Evolutionary conservation across 1,140 invertebrate species (phyloP).

Genomic region (Tribolium madens): DNA sequence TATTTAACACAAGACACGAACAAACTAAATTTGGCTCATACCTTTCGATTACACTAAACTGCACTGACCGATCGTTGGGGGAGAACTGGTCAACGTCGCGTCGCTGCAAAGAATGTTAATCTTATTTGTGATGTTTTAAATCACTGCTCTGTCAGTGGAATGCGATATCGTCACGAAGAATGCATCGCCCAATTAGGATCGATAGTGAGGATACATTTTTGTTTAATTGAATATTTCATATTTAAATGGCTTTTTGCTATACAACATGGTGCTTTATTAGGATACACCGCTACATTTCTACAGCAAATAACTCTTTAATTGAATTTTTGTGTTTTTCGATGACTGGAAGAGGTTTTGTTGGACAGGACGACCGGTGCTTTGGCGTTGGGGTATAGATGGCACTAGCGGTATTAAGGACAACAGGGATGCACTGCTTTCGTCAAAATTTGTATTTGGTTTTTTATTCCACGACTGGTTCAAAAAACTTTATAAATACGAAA

Average conservation of each 20-base stretch:
- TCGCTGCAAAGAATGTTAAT: constrained; percentile 49
- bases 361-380: neutral
- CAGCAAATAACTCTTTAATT: constrained; percentile 33
- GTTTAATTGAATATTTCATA: constrained; percentile 47
- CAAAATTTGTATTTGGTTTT: too few species aligned
- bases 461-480: too few species aligned
- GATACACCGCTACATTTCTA: constrained; percentile 12
- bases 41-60: constrained; percentile 3
- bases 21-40: neutral
- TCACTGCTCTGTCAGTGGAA: constrained; percentile 47
- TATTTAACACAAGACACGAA: neutral
- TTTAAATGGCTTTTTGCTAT: constrained; percentile 24
- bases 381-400: neutral
- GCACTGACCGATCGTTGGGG: constrained; percentile 8
- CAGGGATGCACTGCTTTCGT: neutral
- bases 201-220: constrained; percentile 40
- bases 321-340: constrained; percentile 32
- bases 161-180: constrained; percentile 47
- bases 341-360: neutral
- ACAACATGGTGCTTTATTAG: constrained; percentile 4
- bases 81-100: constrained; percentile 32
- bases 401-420: constrained; percentile 2
- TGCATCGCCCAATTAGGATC: constrained; percentile 48
- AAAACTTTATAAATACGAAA: too few species aligned
- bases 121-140: constrained; percentile 44